Conservation (phyloP, 2,888 invertebrate genomes). For the Heliconius sara region DNA sequence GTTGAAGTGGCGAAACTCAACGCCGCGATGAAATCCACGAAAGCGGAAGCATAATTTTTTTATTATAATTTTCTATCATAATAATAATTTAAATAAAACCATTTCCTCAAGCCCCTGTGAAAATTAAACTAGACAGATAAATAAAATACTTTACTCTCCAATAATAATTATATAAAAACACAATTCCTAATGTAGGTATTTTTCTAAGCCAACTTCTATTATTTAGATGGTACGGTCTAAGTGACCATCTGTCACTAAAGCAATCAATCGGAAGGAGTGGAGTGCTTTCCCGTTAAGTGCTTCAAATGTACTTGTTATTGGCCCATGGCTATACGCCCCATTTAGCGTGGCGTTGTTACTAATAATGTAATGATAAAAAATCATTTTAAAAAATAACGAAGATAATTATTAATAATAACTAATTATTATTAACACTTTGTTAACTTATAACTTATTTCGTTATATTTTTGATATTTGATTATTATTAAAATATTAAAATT, state of each 20-base stretch:
- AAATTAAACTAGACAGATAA: background rate
- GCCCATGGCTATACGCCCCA: slow-evolving; percentile 61
- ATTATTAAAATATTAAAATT: too few species aligned
- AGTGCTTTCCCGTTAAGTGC: slow-evolving; percentile 60
- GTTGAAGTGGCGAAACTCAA: too few species aligned
- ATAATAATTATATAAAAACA: slow-evolving; percentile 7
- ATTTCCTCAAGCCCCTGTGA: too few species aligned
- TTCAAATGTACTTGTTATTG: slow-evolving; percentile 63
- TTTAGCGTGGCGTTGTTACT: slow-evolving; percentile 59
- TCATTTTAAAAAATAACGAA: too few species aligned
- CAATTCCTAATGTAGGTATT: slow-evolving; percentile 35
- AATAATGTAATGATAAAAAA: slow-evolving; percentile 27
- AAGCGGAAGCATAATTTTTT: too few species aligned
- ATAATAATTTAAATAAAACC: too few species aligned
- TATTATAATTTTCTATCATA: too few species aligned
- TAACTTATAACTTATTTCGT: too few species aligned
- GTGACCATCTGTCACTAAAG: slow-evolving; percentile 51
- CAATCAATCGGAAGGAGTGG: slow-evolving; percentile 62
- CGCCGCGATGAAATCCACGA: too few species aligned
- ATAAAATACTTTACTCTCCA: background rate
- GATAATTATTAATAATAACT: too few species aligned
- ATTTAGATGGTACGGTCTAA: slow-evolving; percentile 42
- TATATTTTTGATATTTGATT: too few species aligned
- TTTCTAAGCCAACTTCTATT: slow-evolving; percentile 32
- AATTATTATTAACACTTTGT: too few species aligned